Conservation (phyloP, 2,113 vertebrate species). For the Lonchura striata region DNA sequence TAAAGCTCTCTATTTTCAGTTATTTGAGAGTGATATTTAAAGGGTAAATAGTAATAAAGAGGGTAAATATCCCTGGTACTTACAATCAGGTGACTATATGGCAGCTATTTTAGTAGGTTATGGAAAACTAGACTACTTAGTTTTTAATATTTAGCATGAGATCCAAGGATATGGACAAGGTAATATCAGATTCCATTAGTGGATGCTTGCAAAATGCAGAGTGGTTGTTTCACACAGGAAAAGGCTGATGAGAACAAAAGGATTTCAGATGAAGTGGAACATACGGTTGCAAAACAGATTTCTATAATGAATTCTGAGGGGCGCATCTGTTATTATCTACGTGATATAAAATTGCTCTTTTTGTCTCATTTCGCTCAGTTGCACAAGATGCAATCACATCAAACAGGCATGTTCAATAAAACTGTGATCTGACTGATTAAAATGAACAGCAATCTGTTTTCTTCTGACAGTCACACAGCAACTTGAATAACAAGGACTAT, state of each 20-base stretch:
- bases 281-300: conserved; percentile 62
- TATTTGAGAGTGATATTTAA: neutral
- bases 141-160: conserved; percentile 4
- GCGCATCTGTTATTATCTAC: conserved; percentile 69
- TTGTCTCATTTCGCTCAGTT: conserved; percentile 59
- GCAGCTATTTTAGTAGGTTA: neutral
- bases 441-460: conserved; percentile 65
- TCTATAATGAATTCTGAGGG: conserved; percentile 66
- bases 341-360: conserved; percentile 64
- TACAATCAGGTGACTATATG: neutral
- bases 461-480: conserved; percentile 39
- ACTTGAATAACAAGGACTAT: conserved; percentile 40
- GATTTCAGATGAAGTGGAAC: conserved; percentile 68
- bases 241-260: conserved; percentile 69
- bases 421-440: conserved; percentile 66
- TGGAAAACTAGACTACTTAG: neutral
- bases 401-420: conserved; percentile 44
- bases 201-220: conserved; percentile 51
- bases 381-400: conserved; percentile 39
- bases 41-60: neutral
- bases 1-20: neutral
- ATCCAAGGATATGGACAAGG: conserved; percentile 27
- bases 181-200: conserved; percentile 59
- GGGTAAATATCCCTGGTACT: neutral
- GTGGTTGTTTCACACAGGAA: conserved; percentile 45